Evolutionary conservation across 2,113 vertebrate species (phyloP), one percentile per base, ranked within the genome.

Genomic region (Notarius quadriscutis): DNA sequence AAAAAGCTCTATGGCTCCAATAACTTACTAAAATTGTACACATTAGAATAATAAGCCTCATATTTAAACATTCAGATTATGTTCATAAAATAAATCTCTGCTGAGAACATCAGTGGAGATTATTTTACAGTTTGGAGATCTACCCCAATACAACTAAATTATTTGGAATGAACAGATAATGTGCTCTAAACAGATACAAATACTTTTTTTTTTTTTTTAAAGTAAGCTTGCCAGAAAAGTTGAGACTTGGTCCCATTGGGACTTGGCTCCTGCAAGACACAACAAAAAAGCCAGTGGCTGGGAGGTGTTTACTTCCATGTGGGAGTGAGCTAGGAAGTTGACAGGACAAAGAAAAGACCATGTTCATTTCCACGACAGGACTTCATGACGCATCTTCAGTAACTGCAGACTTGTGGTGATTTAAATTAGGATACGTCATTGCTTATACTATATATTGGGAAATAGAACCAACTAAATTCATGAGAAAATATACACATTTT

Each of bases 301-400:
- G 7, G 71, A 41, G 8, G 71, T 74, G 48, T 22, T 7, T 30
- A 74, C 7, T 48, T 75, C 22, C 1, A 0, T 75, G 17, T 50
- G 72, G 15, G 34, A 7, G 15, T 50, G 41, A 75, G 34, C 30
- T 30, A 41, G 41, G 51, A 55, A 79, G 25, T 51, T 78, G 51
- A 78, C 75, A 27, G 12, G n/a, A 55, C 75, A 79, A 77, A 77
- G 10, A 77, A 41, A 79, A 79, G 75, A 57, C 51, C 51, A 18
- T 17, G 5, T 48, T 74, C 34, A 51, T 75, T 51, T 25, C 11
- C 10, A 51, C 9, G 17, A 41, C 17, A 72, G 34, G 3, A 7
- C 69, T 30, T 14, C n/a, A 69, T 20, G 72, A 18, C 10, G 51
- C 14, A 30, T 79, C 51, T 78, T 78, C 55, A 55, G 5, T 77